Base-by-base conservation (phyloP, 2,113 vertebrate species). In the Symphodus melops region DNA sequence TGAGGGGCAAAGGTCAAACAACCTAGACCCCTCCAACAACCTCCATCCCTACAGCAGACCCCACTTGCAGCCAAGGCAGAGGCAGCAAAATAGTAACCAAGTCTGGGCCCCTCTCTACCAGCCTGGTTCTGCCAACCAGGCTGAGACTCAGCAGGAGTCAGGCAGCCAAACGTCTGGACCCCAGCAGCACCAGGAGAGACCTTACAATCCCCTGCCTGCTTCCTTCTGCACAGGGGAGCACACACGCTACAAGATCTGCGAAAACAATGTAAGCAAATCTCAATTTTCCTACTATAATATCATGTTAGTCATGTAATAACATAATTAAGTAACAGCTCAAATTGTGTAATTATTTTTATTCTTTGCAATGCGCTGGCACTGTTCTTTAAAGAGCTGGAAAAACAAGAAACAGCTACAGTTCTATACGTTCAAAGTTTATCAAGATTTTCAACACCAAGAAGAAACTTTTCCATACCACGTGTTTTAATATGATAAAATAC, bases 221-320 rank as follows among this genome's bases (percentile, higher is more conserved):
- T 93, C 95, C 0, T 91, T 88, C 3, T 95, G 94, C 65, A 11
- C 46, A 0, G 93, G 93, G 51, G 83, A 83, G 16, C 93, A 94
- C 63, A 93, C 90, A 74, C 96, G 93, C 13, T 93, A 96, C 90
- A 96, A 93, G 82, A 93, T 98, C 68, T 99, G 97, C 91, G 96
- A 95, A 85, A 95, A 88, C 8, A 90, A 96, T 0, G 97, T 99
- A 93, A 90, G 96, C 25, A 70, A 39, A 37, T 54, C 21, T 63
- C n/a, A 11, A 19, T 6, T 25, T 77, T 65, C 11, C 20, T 33
- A 10, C 37, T 56, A 10, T 19, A 37, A 3, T 44, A 56, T 9
- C 48, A 23, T 20, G 23, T 57, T 44, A 44, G 8, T 13, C 1
- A 9, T 21, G 25, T 23, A 10, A 2, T 41, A 10, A 41, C 8